A percentile compares a stretch with the other conserved stretches of the same genome.
phyloP scores from a whole-genome alignment of 2,888 invertebrate species.

The Megamerina dolium region DNA sequence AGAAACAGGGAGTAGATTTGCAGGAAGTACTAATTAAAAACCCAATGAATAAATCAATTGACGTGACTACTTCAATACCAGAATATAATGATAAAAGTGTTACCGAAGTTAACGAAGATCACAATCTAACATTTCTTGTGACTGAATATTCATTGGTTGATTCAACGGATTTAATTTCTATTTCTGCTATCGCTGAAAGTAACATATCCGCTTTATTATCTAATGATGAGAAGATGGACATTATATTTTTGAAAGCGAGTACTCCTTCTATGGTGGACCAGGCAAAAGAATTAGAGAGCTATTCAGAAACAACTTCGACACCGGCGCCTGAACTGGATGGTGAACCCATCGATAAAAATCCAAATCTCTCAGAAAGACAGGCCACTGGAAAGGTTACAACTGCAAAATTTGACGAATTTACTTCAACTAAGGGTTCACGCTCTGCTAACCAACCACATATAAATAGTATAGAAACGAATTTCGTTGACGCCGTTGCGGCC shows the following conservation, averaged over 20 bases:
- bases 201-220: no score
- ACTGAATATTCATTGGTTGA: no score
- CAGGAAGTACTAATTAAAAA: background rate
- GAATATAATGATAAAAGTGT: background rate
- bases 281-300: background rate
- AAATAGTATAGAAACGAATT: background rate
- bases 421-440: constrained; percentile 11
- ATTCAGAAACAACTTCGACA: background rate
- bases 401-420: constrained; percentile 1
- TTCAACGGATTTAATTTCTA: no score
- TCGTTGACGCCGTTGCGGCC: constrained; percentile 10
- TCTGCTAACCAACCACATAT: constrained; percentile 4
- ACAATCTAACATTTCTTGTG: constrained; percentile 6
- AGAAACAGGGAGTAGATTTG: constrained; percentile 20
- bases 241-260: constrained; percentile 19
- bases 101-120: constrained; percentile 12
- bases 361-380: background rate
- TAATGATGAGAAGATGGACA: background rate
- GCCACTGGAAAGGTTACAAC: background rate
- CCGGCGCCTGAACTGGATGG: background rate
- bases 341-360: background rate
- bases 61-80: constrained; percentile 2
- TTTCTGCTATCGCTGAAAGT: no score
- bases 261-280: background rate
- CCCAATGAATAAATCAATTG: background rate